Evolutionary conservation across 2,888 invertebrate species (phyloP), one percentile per base, ranked within the genome.

Genomic region (Cerastis rubricosa): DNA sequence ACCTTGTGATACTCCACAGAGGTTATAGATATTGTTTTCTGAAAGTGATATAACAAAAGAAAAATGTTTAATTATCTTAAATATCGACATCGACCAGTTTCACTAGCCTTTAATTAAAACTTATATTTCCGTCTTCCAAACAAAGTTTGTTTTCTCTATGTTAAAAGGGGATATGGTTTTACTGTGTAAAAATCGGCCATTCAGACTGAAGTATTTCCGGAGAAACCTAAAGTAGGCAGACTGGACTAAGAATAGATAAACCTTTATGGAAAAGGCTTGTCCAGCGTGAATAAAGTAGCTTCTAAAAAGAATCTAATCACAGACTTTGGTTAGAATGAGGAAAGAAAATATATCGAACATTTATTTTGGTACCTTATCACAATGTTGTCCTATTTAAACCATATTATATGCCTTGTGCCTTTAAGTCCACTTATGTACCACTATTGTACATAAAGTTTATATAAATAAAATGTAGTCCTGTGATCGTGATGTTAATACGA

Each of bases 171-270:
- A n/a, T 43, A 43, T 29, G 0, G 22, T 22, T 35, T 35, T 11
- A 8, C 2, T 51, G 22, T 40, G 2, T 14, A 19, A 29, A 51
- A 29, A 19, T 73, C 29, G 5, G n/a, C 11, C 7, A 14, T 7
- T 8, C 7, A 4, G 14, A 6, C 11, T 40, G 22, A 43, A 17
- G 1, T 74, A 59, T 74, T 57, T 57, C 11, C 6, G 29, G 29
- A 49, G 19, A n/a, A 29, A 59, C 12, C 59, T 25, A 40, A 40
- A 49, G 19, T 17, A 29, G 12, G 35, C 17, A 2, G n/a, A 29
- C 29, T 8, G 11, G 17, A 35, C n/a, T 76, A 4, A 76, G 51
- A 76, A 75, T 75, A 74, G 74, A 35, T 8, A n/a, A 35, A 0
- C 9, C 8, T 74, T 6, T n/a, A 43, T n/a, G 12, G 12, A 22